Percentiles rank a stretch among this genome's conserved stretches.
Evolutionary conservation across 2,113 vertebrate species (phyloP).

Genomic region (Hypocryptadius cinnamomeus): DNA sequence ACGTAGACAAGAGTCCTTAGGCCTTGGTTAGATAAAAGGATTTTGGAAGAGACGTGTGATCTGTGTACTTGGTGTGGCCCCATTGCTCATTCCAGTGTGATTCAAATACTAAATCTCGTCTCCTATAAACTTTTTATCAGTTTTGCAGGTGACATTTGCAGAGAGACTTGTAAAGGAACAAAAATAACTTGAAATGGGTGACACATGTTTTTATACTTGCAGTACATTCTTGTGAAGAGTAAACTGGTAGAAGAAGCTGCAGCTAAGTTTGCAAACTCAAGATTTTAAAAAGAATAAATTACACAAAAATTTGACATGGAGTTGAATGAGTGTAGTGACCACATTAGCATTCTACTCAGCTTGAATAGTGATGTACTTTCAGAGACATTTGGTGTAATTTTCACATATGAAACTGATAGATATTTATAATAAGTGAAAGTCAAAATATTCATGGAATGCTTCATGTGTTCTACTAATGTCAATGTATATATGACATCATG

Average conservation of each 20-base stretch:
- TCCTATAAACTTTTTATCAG: neutral
- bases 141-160: neutral
- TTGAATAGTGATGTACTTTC: neutral
- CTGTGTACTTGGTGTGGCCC: neutral
- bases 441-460: neutral
- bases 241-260: neutral
- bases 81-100: neutral
- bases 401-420: neutral
- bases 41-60: neutral
- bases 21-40: neutral
- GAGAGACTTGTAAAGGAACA: neutral
- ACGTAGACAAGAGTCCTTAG: fast-evolving
- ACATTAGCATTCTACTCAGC: neutral
- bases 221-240: neutral
- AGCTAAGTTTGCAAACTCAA: neutral
- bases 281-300: neutral
- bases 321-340: neutral
- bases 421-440: neutral
- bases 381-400: neutral
- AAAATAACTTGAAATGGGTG: neutral
- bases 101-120: neutral
- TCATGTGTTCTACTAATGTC: neutral
- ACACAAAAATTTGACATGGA: neutral
- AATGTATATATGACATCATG: neutral
- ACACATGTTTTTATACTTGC: neutral